Evolutionary conservation across 1,140 invertebrate genomes (phyloP), one percentile per base, ranked within the genome.

Genomic region (Scaptomyza pallida): DNA sequence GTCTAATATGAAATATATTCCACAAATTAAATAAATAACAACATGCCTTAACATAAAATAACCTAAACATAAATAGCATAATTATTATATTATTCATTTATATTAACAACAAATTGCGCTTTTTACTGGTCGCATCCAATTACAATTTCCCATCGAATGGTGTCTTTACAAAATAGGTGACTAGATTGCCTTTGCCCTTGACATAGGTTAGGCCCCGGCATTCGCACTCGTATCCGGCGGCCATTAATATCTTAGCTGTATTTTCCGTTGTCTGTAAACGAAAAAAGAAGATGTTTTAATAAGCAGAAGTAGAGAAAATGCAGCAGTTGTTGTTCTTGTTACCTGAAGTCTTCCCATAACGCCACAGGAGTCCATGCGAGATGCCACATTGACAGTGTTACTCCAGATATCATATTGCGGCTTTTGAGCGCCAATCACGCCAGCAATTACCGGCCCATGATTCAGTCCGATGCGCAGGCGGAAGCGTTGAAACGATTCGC

Each of bases 381-480:
- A 98, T 1, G 96, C 96, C 5, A 99, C 97, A 91, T 99, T 99
- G 0, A 99, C 98, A 0, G 98, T 98, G 91, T 99, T 99, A 2
- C 98, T 97, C 98, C 98, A 99, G 77, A 97, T 99, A 81, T 99
- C 98, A 92, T 99, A 99, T 83, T 99, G 98, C 0, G 98, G 98
- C 89, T 99, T 99, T 89, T 98, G 97, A 0, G 98, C 97, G 0
- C 98, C 98, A 17, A 99, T 97, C 9, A 99, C 96, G 0, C 96
- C 97, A 0, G 96, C 97, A 86, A 99, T 98, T 2, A 99, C 97
- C 0, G 98, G 97, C 0, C 98, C 98, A 89, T 99, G 96, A 92
- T 97, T 98, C 45, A 99, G 93, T 56, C 98, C 98, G 89, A 98
- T 97, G 91, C 97, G 94, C 41, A 99, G 93, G 89, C 97, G 96